Evolutionary conservation across 2,888 invertebrate genomes (phyloP).

Genomic region (Isoperla grammatica): DNA sequence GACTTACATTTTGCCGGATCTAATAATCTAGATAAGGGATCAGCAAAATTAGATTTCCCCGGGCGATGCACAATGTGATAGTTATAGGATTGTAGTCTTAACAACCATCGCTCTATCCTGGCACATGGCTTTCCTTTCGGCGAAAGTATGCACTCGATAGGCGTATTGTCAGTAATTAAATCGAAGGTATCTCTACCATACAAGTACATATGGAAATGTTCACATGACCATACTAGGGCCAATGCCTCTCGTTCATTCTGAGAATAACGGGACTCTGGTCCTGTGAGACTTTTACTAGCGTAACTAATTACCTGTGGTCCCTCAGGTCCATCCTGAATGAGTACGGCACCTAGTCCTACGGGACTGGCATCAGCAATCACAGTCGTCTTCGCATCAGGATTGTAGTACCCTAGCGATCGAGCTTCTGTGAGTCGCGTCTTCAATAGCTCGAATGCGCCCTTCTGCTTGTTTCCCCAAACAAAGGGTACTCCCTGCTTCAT

Average conservation of each 20-base stretch:
- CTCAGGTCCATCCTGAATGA: conserved; percentile 34
- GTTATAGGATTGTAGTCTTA: not conserved
- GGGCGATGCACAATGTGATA: not conserved
- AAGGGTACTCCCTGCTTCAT: not conserved
- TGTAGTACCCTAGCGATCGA: too few species aligned
- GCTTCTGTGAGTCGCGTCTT: too few species aligned
- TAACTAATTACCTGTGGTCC: conserved; percentile 39
- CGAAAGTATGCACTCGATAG: conserved; percentile 31
- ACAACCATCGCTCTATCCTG: not conserved
- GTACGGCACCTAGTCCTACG: conserved; percentile 37
- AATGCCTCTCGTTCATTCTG: conserved; percentile 40
- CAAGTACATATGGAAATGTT: conserved; percentile 31
- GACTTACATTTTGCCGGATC: not conserved
- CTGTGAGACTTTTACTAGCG: conserved; percentile 40
- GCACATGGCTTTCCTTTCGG: conserved; percentile 1
- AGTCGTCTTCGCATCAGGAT: too few species aligned
- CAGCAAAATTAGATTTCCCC: conserved; percentile 1
- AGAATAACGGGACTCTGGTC: conserved; percentile 41
- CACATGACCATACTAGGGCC: conserved; percentile 35
- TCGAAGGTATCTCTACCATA: conserved; percentile 38
- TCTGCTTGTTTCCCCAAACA: not conserved
- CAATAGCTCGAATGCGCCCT: not conserved
- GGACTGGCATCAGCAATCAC: too few species aligned
- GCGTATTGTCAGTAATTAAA: conserved; percentile 37
- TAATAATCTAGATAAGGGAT: not conserved